Conservation (phyloP, 2,888 invertebrate species). For the Galerucella nymphaeae region DNA sequence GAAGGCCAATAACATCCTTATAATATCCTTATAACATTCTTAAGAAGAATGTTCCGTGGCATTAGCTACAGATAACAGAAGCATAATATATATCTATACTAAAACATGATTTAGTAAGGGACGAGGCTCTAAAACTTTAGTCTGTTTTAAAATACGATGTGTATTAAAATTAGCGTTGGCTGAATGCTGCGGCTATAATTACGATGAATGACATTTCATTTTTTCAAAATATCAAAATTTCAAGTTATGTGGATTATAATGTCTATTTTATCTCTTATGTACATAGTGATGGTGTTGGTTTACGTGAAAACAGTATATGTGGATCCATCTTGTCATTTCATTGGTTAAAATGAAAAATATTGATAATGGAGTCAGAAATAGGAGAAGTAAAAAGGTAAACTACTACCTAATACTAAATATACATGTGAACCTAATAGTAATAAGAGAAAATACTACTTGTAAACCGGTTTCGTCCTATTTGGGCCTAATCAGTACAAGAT, state of each 20-base stretch:
- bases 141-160: conserved; percentile 2
- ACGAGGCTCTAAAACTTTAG: conserved; percentile 17
- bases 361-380: too few relatives aligned
- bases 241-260: not conserved
- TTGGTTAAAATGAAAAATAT: not conserved
- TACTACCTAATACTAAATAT: too few relatives aligned
- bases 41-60: conserved; percentile 58
- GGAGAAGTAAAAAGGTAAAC: too few relatives aligned
- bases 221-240: not conserved
- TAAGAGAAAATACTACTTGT: too few relatives aligned
- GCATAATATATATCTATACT: conserved; percentile 54
- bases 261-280: not conserved
- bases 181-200: not conserved
- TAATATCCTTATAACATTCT: conserved; percentile 54
- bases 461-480: too few relatives aligned
- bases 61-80: conserved; percentile 59
- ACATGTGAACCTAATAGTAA: too few relatives aligned
- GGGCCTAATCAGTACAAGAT: too few relatives aligned
- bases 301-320: not conserved
- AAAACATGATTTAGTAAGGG: conserved; percentile 59
- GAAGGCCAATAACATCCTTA: conserved; percentile 60
- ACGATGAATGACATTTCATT: not conserved
- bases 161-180: not conserved
- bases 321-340: not conserved
- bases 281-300: not conserved